Base-by-base conservation (phyloP, 2,113 vertebrate genomes). In the Clarias batrachus region DNA sequence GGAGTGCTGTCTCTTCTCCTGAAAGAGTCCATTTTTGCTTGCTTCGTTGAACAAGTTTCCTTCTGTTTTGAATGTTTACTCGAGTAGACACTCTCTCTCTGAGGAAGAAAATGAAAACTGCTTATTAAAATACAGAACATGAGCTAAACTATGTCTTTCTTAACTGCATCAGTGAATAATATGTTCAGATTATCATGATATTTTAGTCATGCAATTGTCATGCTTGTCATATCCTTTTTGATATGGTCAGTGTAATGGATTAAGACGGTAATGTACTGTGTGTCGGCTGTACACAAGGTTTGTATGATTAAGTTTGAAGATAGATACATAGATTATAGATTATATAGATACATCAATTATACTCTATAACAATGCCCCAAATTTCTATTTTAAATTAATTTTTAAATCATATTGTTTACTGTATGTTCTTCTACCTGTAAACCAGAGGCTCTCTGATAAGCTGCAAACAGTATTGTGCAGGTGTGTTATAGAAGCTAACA, bases 361-460 rank as follows among this genome's bases (percentile, higher is more conserved):
- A 41, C 33, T 37, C 1, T 37, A 37, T 6, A 48, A 25, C 71
- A 74, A 12, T 23, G 9, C 12, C 3, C 19, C 70, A 41, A 73
- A 73, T 19, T 41, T 73, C 3, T 73, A 0, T 23, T 73, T 73
- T 73, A 10, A 41, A 37, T 37, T 21, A 68, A 2, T 54, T 54
- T 76, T 48, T 25, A 23, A 73, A 48, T 77, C 7, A 48, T 37
- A 52, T 56, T 56, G 80, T 81, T 23, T 13, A n/a, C n/a, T n/a
- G n/a, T n/a, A 81, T 81, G 30, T 23, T 30, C 23, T 13, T 76
- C 5, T 83, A 87, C 86, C 86, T 87, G 81, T 68, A 87, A 65
- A 77, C 30, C 8, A 87, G 81, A 78, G 86, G 86, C 60, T 87
- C 86, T 87, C 62, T 77, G 27, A 87, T 83, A 14, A 87, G 86